Evolutionary conservation across 2,113 vertebrate species (phyloP).

Genomic region (Enhydra lutris): DNA sequence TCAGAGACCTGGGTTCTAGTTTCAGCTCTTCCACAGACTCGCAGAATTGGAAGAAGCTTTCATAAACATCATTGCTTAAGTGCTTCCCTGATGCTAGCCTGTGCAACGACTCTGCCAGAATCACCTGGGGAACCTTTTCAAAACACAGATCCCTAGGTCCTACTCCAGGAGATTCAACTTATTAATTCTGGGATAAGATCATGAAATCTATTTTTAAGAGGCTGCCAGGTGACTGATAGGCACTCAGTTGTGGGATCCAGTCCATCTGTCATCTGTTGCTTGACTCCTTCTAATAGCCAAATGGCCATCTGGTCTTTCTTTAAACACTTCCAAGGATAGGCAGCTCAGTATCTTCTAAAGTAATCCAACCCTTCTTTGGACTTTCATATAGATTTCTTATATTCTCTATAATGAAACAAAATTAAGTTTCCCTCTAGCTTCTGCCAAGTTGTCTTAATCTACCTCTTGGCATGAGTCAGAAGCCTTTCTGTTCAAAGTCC

Average conservation of each 20-base stretch:
- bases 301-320: slow-evolving; percentile 47
- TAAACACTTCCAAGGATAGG: slow-evolving; percentile 22
- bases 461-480: neutral
- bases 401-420: slow-evolving; percentile 34
- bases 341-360: neutral
- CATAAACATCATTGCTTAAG: neutral
- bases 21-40: neutral
- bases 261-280: slow-evolving; percentile 36
- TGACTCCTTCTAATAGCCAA: slow-evolving; percentile 37
- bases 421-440: neutral
- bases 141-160: slow-evolving; percentile 25
- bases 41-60: neutral
- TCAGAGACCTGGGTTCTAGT: neutral
- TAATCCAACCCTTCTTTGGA: neutral
- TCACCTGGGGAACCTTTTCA: neutral
- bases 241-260: slow-evolving; percentile 35
- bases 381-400: neutral
- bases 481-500: neutral
- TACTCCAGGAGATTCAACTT: neutral
- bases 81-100: neutral
- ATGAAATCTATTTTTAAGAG: slow-evolving; percentile 52
- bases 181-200: neutral
- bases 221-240: slow-evolving; percentile 3
- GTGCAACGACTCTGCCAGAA: neutral
- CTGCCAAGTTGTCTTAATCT: neutral